Evolutionary conservation across 1,140 invertebrate species (phyloP), one percentile per base, ranked within the genome.

Genomic region (Ptiloglossa arizonensis): DNA sequence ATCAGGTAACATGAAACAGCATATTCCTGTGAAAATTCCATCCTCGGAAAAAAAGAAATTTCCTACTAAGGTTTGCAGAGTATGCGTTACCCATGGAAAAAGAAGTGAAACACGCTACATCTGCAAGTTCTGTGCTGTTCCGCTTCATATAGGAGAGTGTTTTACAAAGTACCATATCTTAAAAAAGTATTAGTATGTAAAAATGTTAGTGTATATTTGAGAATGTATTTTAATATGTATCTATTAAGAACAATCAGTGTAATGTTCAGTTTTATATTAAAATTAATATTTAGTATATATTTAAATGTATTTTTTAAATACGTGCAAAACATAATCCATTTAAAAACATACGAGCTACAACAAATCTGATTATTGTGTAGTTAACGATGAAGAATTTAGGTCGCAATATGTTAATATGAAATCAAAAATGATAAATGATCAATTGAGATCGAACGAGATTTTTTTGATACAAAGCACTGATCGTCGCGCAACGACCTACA

Each of bases 401-500:
- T 8, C 19, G 46, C 2, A 48, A n/a, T 19, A 2, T 5, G 46
- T 17, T 27, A 13, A 11, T 1, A 46, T 5, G 11, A 11, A 29
- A 19, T 17, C 67, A 29, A 8, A 44, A 17, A 44, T 46, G 15
- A 9, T 27, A 15, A 11, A 32, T 19, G 44, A 68, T 59, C 35
- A 38, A 68, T 68, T 38, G n/a, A 35, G 22, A 75, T 67, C 63
- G 41, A 5, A 13, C 13, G 22, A 59, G 15, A 71, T 35, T 59
- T 44, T 60, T 19, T 46, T 44, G 22, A 24, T 29, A 29, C 54
- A 41, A 35, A 2, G 27, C 50, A 68, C 59, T 22, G 41, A 75
- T 75, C 29, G 27, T 32, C n/a, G n/a, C 17, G 22, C 19, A 17
- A 57, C 54, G 72, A 74, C 72, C 72, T 74, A 67, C n/a, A 75